Base-by-base conservation (phyloP, 2,113 vertebrate species). In the Xenopus tropicalis region DNA sequence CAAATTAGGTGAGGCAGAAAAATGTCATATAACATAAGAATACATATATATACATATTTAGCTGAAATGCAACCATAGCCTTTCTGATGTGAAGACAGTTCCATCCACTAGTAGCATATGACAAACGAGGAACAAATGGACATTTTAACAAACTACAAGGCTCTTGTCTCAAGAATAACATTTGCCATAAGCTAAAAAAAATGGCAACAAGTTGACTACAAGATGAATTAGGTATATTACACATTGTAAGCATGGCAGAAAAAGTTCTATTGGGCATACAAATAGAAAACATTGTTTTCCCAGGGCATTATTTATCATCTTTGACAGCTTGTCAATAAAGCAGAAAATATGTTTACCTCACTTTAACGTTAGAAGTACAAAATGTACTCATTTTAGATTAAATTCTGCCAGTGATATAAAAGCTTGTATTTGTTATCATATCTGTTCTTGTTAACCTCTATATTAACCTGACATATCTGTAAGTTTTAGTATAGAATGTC, bases 271-370 rank as follows among this genome's bases (percentile, higher is more conserved):
- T 74, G 29, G 66, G 42, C 58, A n/a, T 20, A 67, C 57, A 23
- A 56, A 74, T 67, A 74, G 14, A 74, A 20, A 22, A 74, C 44
- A 68, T 61, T 67, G 56, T 21, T 62, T 68, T 19, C 44, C 11
- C 44, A 52, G 51, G 57, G 57, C 52, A 62, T 51, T 62, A 61
- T 73, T 73, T 21, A 73, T 74, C 64, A 74, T 68, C n/a, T 57
- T 29, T 61, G 64, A 68, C 56, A 29, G 21, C n/a, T 74, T 61
- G 66, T 69, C 72, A 68, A 68, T 74, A 74, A 21, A 24, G 25
- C 23, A 68, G 8, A 11, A 54, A 66, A 66, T 68, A 68, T 20
- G 6, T 22, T 54, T 29, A 5, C 23, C 14, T 44, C 44, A 17
- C 52, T 17, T 17, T 54, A 54, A 54, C n/a, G 52, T 54, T 54